Base-by-base conservation (phyloP, 2,888 invertebrate genomes). In the Steinernema scapterisci region DNA sequence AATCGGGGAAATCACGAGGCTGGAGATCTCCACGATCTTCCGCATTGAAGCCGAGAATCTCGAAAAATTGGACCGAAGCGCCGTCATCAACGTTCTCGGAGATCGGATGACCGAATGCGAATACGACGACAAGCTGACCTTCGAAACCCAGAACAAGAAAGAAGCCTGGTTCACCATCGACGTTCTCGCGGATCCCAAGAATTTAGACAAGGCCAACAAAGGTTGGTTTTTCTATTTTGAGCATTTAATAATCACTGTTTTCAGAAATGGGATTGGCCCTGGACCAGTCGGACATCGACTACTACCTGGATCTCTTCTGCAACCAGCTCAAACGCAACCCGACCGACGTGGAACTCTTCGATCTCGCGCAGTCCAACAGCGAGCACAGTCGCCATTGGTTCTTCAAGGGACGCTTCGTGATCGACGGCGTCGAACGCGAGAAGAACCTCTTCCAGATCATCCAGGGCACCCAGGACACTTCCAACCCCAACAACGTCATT, bases 331-430 rank as follows among this genome's bases (percentile, higher is more conserved):
- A 79, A 51, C 81, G 82, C 73, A 94, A 97, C 89, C 97, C 97
- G 23, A 97, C 97, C 0, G 95, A 94, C 87, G 96, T 97, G 0
- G 97, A 99, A 88, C 92, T 96, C 85, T 97, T 97, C 89, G 97
- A 97, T 90, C 91, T 97, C 82, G 97, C 97, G 1, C 97, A 99
- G 89, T 89, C 81, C 46, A 85, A 85, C 80, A 90, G 96, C 88
- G 97, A 99, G 88, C 97, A 99, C 89, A 95, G 95, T 77, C 91
- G 97, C 5, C 97, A 99, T 90, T 97, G 97, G 97, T 97, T 97
- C 90, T 97, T 97, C 89, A 94, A 94, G 85, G 91, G 91, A 84
- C 88, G 89, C 86, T 92, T 95, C 90, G 89, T 94, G 71, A 90
- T 96, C 70, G 93, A 97, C 89, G 94, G 93, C 0, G 89, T 91